phyloP scores from a whole-genome alignment of 2,888 invertebrate species.

The Polyommatus icarus region DNA sequence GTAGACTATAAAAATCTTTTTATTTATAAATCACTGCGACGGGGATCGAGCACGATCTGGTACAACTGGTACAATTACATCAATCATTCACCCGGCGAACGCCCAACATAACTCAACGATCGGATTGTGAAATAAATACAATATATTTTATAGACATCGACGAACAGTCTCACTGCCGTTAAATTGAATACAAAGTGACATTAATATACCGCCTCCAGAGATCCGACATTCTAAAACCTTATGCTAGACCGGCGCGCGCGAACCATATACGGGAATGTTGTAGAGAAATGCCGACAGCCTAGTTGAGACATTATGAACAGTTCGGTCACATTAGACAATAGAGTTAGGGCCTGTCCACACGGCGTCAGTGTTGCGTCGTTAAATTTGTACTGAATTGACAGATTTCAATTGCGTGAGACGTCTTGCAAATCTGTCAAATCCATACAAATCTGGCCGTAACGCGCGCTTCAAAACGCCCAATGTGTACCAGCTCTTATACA shows the following conservation, averaged over 20 bases:
- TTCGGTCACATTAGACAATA: background rate
- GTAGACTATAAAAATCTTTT: conserved; percentile 77
- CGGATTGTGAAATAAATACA: conserved; percentile 72
- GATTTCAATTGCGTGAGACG: too few relatives aligned
- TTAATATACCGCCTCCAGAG: conserved; percentile 31
- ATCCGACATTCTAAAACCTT: conserved; percentile 45
- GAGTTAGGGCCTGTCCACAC: too few relatives aligned
- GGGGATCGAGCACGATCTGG: conserved; percentile 44
- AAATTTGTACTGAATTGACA: too few relatives aligned
- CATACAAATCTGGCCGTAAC: too few relatives aligned
- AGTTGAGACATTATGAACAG: background rate
- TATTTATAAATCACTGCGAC: conserved; percentile 75
- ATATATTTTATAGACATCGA: conserved; percentile 54
- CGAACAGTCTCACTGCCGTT: conserved; percentile 49
- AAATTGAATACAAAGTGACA: conserved; percentile 22
- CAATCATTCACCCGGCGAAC: conserved; percentile 54
- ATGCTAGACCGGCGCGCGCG: conserved; percentile 50
- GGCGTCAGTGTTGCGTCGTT: too few relatives aligned
- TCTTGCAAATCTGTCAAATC: too few relatives aligned
- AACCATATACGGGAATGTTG: conserved; percentile 48
- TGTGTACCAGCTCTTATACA: too few relatives aligned
- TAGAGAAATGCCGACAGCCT: conserved; percentile 11
- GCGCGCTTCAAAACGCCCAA: too few relatives aligned
- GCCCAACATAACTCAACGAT: conserved; percentile 64
- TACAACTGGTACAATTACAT: conserved; percentile 58